Evolutionary conservation across 2,888 invertebrate genomes (phyloP).

Genomic region (Thysanoteuthis rhombus): DNA sequence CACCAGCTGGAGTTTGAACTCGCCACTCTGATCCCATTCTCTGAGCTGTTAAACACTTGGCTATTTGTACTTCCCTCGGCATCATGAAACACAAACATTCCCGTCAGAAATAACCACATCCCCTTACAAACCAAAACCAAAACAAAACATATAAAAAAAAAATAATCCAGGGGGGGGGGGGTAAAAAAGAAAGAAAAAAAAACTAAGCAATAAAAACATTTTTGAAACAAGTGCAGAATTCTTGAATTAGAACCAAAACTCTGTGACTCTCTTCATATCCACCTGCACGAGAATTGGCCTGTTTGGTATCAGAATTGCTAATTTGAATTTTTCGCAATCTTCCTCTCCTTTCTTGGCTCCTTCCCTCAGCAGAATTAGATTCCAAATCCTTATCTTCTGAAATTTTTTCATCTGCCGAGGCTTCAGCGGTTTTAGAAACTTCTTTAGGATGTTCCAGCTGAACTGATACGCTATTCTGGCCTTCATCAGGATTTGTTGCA

Average conservation of each 20-base stretch:
- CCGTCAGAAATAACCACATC: too few species aligned
- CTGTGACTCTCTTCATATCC: not conserved
- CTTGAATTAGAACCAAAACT: not conserved
- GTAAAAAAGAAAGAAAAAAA: too few species aligned
- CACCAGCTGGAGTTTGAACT: too few species aligned
- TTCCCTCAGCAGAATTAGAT: not conserved
- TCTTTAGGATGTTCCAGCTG: not conserved
- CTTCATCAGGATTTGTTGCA: not conserved
- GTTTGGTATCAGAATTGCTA: not conserved
- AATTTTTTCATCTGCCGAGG: not conserved
- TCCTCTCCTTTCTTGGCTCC: not conserved
- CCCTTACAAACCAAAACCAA: too few species aligned
- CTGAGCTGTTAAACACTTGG: too few species aligned
- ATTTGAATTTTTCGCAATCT: not conserved
- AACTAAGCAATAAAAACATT: too few species aligned
- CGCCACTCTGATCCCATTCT: too few species aligned
- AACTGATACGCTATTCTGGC: not conserved
- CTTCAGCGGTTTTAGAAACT: not conserved
- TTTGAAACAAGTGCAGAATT: not conserved
- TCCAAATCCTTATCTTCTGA: not conserved
- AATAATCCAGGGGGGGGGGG: too few species aligned
- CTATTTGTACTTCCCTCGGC: too few species aligned
- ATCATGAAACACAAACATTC: too few species aligned
- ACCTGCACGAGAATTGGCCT: not conserved
- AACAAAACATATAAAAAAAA: too few species aligned